Conservation (phyloP, 2,888 invertebrate species). For the Cremastinae sp. region DNA sequence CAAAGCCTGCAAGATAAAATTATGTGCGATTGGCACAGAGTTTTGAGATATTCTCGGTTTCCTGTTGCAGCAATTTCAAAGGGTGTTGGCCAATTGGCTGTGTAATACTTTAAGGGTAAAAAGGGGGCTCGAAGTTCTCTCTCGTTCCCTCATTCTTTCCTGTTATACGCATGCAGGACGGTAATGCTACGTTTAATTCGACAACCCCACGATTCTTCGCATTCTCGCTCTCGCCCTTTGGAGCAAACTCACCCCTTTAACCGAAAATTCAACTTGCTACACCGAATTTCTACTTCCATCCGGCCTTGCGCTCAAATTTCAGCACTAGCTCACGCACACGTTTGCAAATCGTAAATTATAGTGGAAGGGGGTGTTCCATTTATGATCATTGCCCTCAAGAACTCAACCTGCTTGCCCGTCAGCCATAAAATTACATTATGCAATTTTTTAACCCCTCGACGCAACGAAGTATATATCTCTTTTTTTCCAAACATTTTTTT, state of each 20-base stretch:
- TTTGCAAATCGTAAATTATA: constrained; percentile 39
- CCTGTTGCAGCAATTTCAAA: constrained; percentile 67
- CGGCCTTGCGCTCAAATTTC: no score
- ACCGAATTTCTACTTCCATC: not conserved
- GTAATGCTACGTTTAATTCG: constrained; percentile 25
- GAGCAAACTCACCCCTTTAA: constrained; percentile 52
- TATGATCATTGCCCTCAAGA: constrained; percentile 57
- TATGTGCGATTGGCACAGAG: constrained; percentile 62
- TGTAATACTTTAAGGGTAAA: constrained; percentile 73
- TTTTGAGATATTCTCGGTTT: constrained; percentile 59
- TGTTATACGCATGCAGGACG: constrained; percentile 3
- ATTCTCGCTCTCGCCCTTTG: constrained; percentile 32
- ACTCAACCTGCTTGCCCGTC: constrained; percentile 59
- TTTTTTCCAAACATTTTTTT: not conserved
- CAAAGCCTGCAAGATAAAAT: constrained; percentile 41
- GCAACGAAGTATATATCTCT: not conserved
- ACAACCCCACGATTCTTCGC: constrained; percentile 27
- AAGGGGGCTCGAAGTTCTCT: constrained; percentile 40
- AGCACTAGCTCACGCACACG: constrained; percentile 7
- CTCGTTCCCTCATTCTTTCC: constrained; percentile 43
- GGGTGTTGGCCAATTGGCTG: constrained; percentile 77
- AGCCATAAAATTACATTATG: constrained; percentile 24
- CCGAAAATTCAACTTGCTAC: constrained; percentile 44
- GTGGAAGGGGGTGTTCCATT: constrained; percentile 42
- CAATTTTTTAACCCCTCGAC: constrained; percentile 5